Conservation (phyloP, 2,113 vertebrate genomes). For the Hippocampus guttulatus region DNA sequence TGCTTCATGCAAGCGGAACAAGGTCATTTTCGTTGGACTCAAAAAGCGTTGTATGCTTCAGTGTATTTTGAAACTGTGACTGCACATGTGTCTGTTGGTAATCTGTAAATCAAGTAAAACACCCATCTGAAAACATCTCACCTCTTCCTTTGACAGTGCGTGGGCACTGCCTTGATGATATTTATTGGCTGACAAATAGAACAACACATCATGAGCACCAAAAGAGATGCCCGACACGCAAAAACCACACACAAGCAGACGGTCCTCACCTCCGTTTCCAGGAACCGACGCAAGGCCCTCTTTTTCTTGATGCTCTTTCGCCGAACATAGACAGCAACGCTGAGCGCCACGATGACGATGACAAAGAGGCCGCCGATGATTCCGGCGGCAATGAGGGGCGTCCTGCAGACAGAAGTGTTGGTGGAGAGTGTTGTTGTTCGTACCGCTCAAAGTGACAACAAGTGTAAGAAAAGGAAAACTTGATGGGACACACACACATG, state of each 20-base stretch:
- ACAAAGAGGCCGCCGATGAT: constrained; percentile 91
- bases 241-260: neutral
- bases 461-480: neutral
- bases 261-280: constrained; percentile 91
- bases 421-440: neutral
- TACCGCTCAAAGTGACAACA: constrained; percentile 6
- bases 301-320: constrained; percentile 98
- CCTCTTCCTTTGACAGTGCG: neutral
- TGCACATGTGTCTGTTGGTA: neutral
- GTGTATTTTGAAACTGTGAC: neutral
- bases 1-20: neutral
- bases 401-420: constrained; percentile 71
- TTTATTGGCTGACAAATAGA: neutral
- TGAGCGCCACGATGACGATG: constrained; percentile 86
- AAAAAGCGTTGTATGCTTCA: neutral
- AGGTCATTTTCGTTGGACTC: neutral
- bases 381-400: constrained; percentile 90
- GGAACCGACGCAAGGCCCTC: constrained; percentile 85
- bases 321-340: constrained; percentile 85
- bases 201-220: neutral
- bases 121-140: neutral
- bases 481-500: neutral
- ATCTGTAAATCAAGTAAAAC: neutral
- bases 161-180: neutral
- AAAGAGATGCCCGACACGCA: neutral